A percentile compares a stretch with the other conserved stretches of the same genome.
These are phyloP conservation scores for Cotesia congregata DNA, from an alignment of 2,888 invertebrate genomes.

Conservation along the genomic window DNA sequence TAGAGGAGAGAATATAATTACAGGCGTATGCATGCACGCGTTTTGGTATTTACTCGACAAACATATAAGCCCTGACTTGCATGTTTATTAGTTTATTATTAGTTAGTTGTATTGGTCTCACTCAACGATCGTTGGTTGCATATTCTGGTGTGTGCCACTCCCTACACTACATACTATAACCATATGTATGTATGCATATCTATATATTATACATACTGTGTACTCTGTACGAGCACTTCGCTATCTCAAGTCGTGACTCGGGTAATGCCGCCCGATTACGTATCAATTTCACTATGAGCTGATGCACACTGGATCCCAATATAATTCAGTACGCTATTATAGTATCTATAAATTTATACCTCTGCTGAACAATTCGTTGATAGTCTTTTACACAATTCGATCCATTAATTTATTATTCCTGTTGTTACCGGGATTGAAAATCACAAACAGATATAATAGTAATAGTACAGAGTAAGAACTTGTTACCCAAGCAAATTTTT, in stretches of 20 bases:
- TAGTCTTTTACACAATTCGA: background rate
- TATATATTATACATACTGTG: slow-evolving; percentile 22
- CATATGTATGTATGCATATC: slow-evolving; percentile 13
- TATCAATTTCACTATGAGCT: slow-evolving; percentile 38
- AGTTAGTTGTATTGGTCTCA: slow-evolving; percentile 17
- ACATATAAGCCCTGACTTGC: slow-evolving; percentile 11
- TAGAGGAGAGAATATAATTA: slow-evolving; percentile 47
- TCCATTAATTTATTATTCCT: background rate
- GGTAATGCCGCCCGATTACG: slow-evolving; percentile 42
- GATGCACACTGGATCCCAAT: slow-evolving; percentile 23
- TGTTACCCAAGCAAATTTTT: too few relatives aligned
- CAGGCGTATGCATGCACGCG: slow-evolving; percentile 41
- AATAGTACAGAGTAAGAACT: too few relatives aligned
- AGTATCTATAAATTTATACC: slow-evolving; percentile 11
- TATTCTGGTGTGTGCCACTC: slow-evolving; percentile 1
- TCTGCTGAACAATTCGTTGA: slow-evolving; percentile 17
- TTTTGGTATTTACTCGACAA: slow-evolving; percentile 50
- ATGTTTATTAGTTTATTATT: slow-evolving; percentile 1
- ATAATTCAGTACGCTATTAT: slow-evolving; percentile 6
- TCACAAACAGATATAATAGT: too few relatives aligned
- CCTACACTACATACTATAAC: background rate
- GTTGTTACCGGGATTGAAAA: background rate
- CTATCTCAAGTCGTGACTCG: slow-evolving; percentile 41
- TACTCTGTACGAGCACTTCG: slow-evolving; percentile 42
- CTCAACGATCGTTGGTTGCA: background rate